Evolutionary conservation across 2,113 vertebrate species (phyloP), one percentile per base, ranked within the genome.

Genomic region (Podarcis muralis): DNA sequence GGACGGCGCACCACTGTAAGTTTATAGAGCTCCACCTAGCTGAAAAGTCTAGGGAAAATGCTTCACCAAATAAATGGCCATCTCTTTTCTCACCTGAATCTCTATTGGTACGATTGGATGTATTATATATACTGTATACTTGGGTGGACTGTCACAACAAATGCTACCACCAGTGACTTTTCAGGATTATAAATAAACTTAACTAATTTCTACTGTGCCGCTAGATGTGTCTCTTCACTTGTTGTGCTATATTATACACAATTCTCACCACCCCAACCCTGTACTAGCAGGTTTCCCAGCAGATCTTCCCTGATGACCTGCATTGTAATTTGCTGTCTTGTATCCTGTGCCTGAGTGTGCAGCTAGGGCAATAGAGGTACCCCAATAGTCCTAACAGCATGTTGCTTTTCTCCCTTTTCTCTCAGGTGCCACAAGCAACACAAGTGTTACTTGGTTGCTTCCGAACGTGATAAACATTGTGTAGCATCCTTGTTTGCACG

Each of bases 181-280:
- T 78, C 37, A 86, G 59, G 37, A n/a, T 40, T 77, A 77, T 68
- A 68, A 86, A 86, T 78, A 78, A 78, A 48, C 65, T 30, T 65
- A 62, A 48, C 15, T 68, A 86, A 79, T 66, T 68, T 77, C 62
- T 78, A 68, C 6, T 86, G 75, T 32, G 40, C 40, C 11, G 22
- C 27, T 65, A 40, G 59, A 23, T 85, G 72, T 85, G 74, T 62
- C 35, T 77, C 74, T 40, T 66, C 57, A 66, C 74, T 40, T 74
- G 53, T 59, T 66, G 32, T n/a, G 12, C 66, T 78, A 66, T 78
- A 66, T 40, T 86, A 30, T 22, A 25, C 40, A 68, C 16, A 77
- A 43, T 65, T 66, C 48, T 53, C 48, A 12, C 11, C 48, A 53
- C 48, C 48, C 48, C 9, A 53, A 12, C 48, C 48, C 48, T 53